Percentiles rank a stretch among this genome's conserved stretches.
Conservation (phyloP, 92 coral and sea anemone genomes). For the Actinostola sp. region DNA sequence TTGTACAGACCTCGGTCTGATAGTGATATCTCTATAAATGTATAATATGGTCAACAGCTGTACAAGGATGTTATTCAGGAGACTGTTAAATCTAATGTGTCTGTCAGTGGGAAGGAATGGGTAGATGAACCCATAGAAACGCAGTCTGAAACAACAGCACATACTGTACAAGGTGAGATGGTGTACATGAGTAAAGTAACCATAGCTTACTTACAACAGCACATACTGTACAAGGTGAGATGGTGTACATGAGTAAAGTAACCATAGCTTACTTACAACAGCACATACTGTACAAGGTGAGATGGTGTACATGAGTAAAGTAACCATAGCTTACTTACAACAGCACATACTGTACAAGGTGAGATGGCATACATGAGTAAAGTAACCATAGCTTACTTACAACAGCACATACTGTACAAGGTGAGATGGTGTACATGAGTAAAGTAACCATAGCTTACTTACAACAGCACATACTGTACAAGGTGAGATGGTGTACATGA, state of each 20-base stretch:
- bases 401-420: too few relatives aligned
- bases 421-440: too few relatives aligned
- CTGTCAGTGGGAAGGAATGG: conserved; percentile 54
- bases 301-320: too few relatives aligned
- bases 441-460: too few relatives aligned
- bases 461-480: too few relatives aligned
- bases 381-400: too few relatives aligned
- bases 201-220: not conserved
- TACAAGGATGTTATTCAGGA: conserved; percentile 77
- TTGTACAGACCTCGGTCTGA: not conserved
- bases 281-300: too few relatives aligned
- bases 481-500: too few relatives aligned
- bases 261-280: too few relatives aligned
- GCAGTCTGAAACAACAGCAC: not conserved
- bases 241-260: not conserved
- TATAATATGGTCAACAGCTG: conserved; percentile 49
- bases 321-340: too few relatives aligned
- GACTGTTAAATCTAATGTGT: conserved; percentile 42
- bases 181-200: not conserved
- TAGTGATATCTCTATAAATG: not conserved
- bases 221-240: not conserved
- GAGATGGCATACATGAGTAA: too few relatives aligned
- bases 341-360: too few relatives aligned
- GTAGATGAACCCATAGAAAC: conserved; percentile 16
- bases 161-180: conserved; percentile 29